Conservation (phyloP, 2,797 vertebrate genomes). For the Aythya fuligula region DNA sequence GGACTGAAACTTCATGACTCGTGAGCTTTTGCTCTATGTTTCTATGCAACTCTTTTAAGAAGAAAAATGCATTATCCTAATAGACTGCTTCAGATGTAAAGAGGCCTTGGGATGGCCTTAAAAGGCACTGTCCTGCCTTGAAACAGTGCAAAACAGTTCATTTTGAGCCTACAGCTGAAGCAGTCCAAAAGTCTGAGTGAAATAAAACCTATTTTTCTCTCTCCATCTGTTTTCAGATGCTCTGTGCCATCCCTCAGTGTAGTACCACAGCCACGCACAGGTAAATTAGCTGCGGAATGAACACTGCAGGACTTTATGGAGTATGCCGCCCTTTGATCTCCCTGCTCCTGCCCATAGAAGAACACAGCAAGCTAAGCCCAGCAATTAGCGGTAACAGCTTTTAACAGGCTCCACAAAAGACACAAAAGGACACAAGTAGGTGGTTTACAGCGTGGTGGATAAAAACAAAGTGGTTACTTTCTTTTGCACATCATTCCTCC, state of each 20-base stretch:
- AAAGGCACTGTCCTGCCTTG: neutral
- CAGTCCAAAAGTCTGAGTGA: neutral
- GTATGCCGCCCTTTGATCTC: conserved; percentile 39
- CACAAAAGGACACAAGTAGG: conserved; percentile 37
- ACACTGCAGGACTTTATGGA: conserved; percentile 40
- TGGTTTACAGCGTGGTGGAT: conserved; percentile 52
- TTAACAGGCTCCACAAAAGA: conserved; percentile 45
- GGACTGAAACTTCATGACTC: neutral
- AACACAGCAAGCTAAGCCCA: conserved; percentile 15
- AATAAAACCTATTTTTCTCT: neutral
- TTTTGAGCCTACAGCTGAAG: neutral
- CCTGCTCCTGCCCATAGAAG: neutral
- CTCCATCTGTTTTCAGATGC: neutral
- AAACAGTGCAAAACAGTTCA: neutral
- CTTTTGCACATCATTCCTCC: neutral
- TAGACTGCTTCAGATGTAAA: neutral
- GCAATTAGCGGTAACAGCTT: conserved; percentile 57
- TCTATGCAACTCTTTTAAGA: neutral
- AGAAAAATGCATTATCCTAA: neutral
- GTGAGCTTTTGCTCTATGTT: neutral
- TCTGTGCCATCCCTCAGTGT: neutral
- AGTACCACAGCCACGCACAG: neutral
- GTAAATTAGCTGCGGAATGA: conserved; percentile 31
- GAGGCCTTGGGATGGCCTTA: neutral
- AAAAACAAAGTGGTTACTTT: conserved; percentile 40